Base-by-base conservation (phyloP, 1,140 invertebrate genomes). In the Sycophila sp. region DNA sequence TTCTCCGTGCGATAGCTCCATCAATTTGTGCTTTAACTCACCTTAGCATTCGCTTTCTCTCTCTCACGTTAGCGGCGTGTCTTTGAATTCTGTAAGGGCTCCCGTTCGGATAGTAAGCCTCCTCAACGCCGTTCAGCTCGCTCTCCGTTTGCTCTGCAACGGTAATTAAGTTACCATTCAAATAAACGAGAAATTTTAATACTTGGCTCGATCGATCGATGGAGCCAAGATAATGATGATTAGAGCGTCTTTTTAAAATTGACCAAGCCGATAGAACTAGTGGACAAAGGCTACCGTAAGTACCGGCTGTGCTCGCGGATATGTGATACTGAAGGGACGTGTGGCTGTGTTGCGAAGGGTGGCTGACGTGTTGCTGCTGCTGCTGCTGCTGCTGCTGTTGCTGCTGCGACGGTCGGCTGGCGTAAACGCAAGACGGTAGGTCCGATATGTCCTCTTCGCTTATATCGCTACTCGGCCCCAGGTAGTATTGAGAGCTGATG, bases 11-110 rank as follows among this genome's bases (percentile, higher is more conserved):
- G n/a, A n/a, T n/a, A n/a, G n/a, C n/a, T n/a, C n/a, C n/a, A n/a
- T n/a, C n/a, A n/a, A n/a, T n/a, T n/a, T n/a, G n/a, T n/a, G n/a
- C 19, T 81, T 81, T 45, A 34, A 19, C 87, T 85, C 92, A 96
- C 94, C 95, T 96, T 89, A 98, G 92, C 95, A 98, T 98, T 78
- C 97, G 90, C 88, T 96, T 96, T 77, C 96, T 89, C 87, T 99
- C 97, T 42, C 97, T 89, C 58, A 98, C 94, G 85, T 96, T 98
- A 38, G 96, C 96, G 2, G 95, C 94, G 75, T 96, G 94, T 68
- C 95, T 88, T 81, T 96, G 94, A 47, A 95, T 92, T 76, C 94
- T 89, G 85, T 96, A 96, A 1, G 93, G 94, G 6, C 93, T 93
- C 0, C 93, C 91, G 13, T 89, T 89, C 30, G 84, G 81, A 62